These are phyloP conservation scores for Hucho hucho DNA, from an alignment of 2,113 vertebrate genomes.

Conservation along the genomic window DNA sequence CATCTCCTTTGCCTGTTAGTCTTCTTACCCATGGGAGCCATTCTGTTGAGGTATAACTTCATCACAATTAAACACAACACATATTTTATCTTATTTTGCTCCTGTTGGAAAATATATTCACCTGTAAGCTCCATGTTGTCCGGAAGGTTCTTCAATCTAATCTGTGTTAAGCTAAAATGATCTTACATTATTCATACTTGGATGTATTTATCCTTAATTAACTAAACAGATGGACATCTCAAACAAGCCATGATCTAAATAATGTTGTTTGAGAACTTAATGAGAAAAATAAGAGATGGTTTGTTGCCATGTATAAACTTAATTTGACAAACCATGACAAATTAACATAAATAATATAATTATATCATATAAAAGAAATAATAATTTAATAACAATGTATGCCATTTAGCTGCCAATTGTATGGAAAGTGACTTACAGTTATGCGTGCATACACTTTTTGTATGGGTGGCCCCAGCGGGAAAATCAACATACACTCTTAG, in stretches of 20 bases:
- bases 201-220: slow-evolving; percentile 1
- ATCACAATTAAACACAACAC: slow-evolving; percentile 46
- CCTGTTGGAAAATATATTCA: slow-evolving; percentile 22
- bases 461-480: too few species aligned
- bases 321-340: too few species aligned
- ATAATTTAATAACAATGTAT: background rate
- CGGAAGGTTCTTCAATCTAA: slow-evolving; percentile 33
- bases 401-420: too few species aligned
- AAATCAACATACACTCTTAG: too few species aligned
- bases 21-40: slow-evolving; percentile 46
- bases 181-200: slow-evolving; percentile 41
- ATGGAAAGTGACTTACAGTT: too few species aligned
- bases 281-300: background rate
- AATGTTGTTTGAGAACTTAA: slow-evolving; percentile 12
- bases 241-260: slow-evolving; percentile 6
- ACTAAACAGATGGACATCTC: background rate
- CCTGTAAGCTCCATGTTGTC: slow-evolving; percentile 28
- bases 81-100: slow-evolving; percentile 32
- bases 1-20: slow-evolving; percentile 25
- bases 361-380: background rate
- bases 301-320: background rate
- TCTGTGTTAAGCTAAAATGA: slow-evolving; percentile 38
- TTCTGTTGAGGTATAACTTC: slow-evolving; percentile 43
- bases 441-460: too few species aligned
- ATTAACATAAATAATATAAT: background rate